Evolutionary conservation across 1,140 invertebrate species (phyloP), one percentile per base, ranked within the genome.

Genomic region (Drosophila mojavensis): DNA sequence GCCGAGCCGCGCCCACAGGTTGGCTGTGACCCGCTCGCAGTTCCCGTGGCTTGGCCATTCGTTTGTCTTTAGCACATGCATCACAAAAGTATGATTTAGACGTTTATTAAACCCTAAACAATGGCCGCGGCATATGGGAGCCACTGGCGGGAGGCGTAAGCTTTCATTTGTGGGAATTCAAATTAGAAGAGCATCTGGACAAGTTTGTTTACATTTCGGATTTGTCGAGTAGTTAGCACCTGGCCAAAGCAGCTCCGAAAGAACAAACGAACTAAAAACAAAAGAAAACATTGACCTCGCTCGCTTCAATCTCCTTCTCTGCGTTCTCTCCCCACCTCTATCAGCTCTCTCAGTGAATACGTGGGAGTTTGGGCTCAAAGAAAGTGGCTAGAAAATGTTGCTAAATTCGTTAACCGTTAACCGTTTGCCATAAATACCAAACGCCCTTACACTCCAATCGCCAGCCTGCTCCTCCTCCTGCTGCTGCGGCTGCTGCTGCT

Each of bases 11-110:
- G 59, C 66, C 66, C 72, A 74, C 64, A 61, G 33, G 39, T 11
- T 2, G 11, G 26, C 1, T 15, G 28, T n/a, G 47, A 54, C 59
- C 66, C 72, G 63, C n/a, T 45, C 43, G 13, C 43, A 7, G 43
- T 17, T 50, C 50, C 39, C 41, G 9, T 39, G 20, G 17, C 43
- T n/a, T 11, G 62, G 54, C 71, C 73, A 79, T 79, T 79, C 84
- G 79, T 86, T 86, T 86, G 83, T 86, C 83, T 86, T 86, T 86
- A 86, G 79, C 83, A 86, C 80, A 66, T 75, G 84, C 73, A 77
- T 86, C 83, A 88, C 79, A 89, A 86, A 86, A 71, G 79, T 86
- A 88, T 88, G 84, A 88, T 86, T 86, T 77, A 66, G 79, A 80
- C 84, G 83, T 83, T 86, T 86, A 86, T 86, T 86, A 88, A 86